These are phyloP conservation scores for Platyrinchus mystaceus DNA, from an alignment of 2,797 vertebrate species.

Conservation along the genomic window DNA sequence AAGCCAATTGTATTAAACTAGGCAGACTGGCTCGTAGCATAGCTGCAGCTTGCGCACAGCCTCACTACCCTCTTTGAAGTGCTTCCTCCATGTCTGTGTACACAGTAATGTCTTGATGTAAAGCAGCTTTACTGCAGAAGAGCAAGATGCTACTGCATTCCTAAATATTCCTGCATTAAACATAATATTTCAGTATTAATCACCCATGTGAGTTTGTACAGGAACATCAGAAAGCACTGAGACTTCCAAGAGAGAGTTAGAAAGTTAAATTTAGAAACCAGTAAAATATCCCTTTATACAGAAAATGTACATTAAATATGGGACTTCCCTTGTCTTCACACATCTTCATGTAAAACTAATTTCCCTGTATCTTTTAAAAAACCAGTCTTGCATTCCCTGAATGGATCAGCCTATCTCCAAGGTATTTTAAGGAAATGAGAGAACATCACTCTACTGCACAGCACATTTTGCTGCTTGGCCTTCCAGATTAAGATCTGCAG, in stretches of 20 bases:
- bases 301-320: neutral
- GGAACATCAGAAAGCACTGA: neutral
- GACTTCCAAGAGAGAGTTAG: neutral
- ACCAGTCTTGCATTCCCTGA: neutral
- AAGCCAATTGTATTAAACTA: neutral
- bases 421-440: neutral
- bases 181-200: neutral
- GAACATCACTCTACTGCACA: neutral
- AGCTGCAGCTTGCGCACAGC: neutral
- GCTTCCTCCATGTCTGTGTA: neutral
- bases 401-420: neutral
- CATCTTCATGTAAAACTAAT: neutral
- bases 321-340: neutral
- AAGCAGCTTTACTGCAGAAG: neutral
- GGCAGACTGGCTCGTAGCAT: neutral
- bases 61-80: neutral
- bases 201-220: neutral
- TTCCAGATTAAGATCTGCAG: neutral
- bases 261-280: neutral
- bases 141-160: neutral
- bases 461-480: neutral
- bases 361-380: neutral
- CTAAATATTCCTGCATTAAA: neutral
- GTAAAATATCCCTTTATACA: neutral
- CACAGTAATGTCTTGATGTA: neutral